Evolutionary conservation across 2,797 vertebrate species (phyloP).

Genomic region (Choloepus didactylus): DNA sequence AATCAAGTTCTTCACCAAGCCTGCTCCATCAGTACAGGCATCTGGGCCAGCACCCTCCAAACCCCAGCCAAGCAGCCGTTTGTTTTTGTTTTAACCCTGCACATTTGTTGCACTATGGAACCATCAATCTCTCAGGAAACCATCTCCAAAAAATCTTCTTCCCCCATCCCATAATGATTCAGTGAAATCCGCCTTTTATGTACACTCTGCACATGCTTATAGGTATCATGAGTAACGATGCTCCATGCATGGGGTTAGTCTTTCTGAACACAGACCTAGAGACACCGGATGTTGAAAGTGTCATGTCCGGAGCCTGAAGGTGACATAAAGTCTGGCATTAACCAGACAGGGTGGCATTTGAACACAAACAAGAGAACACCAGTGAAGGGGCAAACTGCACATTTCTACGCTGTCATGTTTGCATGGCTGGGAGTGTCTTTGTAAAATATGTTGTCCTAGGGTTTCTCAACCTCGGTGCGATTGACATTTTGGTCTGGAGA

Average conservation of each 20-base stretch:
- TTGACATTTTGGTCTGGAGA: background rate
- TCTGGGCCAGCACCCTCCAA: background rate
- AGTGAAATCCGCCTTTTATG: background rate
- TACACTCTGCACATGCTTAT: accelerated
- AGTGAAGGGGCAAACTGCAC: background rate
- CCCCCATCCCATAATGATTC: background rate
- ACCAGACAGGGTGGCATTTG: background rate
- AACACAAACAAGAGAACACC: background rate
- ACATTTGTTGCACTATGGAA: background rate
- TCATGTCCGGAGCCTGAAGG: background rate
- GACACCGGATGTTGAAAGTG: background rate
- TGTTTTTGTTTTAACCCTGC: background rate
- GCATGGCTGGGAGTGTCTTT: background rate
- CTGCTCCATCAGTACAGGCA: background rate
- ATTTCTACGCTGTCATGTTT: accelerated
- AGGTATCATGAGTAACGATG: accelerated
- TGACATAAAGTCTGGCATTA: background rate
- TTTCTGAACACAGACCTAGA: background rate
- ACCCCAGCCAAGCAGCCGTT: background rate
- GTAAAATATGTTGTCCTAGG: background rate
- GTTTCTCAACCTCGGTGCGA: background rate
- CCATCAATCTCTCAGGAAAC: constrained; percentile 6
- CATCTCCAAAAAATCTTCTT: background rate
- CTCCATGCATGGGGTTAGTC: background rate
- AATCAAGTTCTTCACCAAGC: background rate